These are phyloP conservation scores for Acanthurus leucopareius DNA, from an alignment of 2,797 vertebrate genomes.

Conservation along the genomic window DNA sequence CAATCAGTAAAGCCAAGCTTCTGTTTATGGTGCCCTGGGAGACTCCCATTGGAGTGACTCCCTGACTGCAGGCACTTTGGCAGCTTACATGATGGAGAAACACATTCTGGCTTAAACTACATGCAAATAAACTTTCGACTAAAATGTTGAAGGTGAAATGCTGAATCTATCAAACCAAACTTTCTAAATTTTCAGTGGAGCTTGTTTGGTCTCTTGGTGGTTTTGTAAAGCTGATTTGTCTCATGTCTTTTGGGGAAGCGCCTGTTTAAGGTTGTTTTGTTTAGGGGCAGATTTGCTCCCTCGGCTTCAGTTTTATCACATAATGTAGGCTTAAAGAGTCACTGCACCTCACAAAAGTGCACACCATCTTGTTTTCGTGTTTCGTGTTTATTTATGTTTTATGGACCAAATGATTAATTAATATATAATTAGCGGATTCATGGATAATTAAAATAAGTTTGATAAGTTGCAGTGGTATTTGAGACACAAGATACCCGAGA, in stretches of 20 bases:
- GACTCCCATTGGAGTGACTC: constrained; percentile 35
- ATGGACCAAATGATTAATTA: too few relatives aligned
- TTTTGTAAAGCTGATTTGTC: constrained; percentile 1
- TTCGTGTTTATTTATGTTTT: too few relatives aligned
- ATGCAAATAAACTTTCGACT: neutral
- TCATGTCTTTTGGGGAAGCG: constrained; percentile 10
- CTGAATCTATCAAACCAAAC: constrained; percentile 6
- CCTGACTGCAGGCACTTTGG: constrained; percentile 20
- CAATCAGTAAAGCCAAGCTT: constrained; percentile 26
- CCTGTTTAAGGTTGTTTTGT: constrained; percentile 24
- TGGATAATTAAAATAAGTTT: neutral
- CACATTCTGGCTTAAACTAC: neutral
- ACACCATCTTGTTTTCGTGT: constrained; percentile 1
- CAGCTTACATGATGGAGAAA: constrained; percentile 23
- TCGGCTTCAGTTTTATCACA: constrained; percentile 17
- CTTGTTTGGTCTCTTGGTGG: constrained; percentile 4
- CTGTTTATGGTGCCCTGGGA: constrained; percentile 18
- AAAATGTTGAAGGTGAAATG: constrained; percentile 24
- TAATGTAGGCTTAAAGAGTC: neutral
- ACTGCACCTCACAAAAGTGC: neutral
- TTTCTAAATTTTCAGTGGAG: neutral
- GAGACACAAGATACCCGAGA: neutral
- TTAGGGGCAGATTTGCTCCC: constrained; percentile 18
- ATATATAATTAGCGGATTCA: neutral
- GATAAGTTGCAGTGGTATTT: neutral